phyloP scores from a whole-genome alignment of 2,113 vertebrate genomes.

The Hemicordylus capensis region DNA sequence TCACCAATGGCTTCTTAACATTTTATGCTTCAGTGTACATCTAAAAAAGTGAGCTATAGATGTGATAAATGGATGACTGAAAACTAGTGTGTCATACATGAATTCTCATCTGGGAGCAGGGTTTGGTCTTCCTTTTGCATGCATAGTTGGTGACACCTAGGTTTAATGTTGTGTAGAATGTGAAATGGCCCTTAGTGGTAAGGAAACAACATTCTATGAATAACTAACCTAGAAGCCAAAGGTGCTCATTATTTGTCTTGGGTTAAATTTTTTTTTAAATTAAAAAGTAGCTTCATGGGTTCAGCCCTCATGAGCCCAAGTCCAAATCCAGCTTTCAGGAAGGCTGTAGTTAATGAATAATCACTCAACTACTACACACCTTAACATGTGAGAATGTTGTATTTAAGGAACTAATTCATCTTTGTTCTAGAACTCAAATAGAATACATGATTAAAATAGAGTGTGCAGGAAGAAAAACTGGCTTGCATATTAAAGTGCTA shows the following conservation, averaged over 20 bases:
- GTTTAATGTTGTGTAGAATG: background rate
- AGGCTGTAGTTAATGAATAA: background rate
- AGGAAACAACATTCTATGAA: background rate
- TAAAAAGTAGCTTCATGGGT: background rate
- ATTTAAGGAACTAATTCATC: background rate
- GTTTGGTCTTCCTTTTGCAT: background rate
- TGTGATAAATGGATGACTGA: background rate
- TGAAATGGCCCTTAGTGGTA: background rate
- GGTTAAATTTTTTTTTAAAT: too few relatives aligned
- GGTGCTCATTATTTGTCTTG: background rate
- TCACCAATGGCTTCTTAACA: too few relatives aligned
- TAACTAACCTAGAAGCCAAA: background rate
- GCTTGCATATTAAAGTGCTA: conserved; percentile 1
- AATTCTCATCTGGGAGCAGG: background rate
- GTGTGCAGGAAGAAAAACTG: background rate
- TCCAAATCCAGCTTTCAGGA: too few relatives aligned
- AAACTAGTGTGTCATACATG: background rate
- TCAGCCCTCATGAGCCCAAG: too few relatives aligned
- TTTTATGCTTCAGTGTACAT: too few relatives aligned
- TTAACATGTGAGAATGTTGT: accelerated
- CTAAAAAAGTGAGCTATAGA: background rate
- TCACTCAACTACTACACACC: accelerated
- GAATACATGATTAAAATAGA: background rate
- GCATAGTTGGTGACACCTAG: background rate
- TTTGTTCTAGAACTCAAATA: conserved; percentile 8